A percentile compares a stretch with the other conserved stretches of the same genome.
Conservation (phyloP, 2,888 invertebrate genomes). For the Hydriomena furcata region DNA sequence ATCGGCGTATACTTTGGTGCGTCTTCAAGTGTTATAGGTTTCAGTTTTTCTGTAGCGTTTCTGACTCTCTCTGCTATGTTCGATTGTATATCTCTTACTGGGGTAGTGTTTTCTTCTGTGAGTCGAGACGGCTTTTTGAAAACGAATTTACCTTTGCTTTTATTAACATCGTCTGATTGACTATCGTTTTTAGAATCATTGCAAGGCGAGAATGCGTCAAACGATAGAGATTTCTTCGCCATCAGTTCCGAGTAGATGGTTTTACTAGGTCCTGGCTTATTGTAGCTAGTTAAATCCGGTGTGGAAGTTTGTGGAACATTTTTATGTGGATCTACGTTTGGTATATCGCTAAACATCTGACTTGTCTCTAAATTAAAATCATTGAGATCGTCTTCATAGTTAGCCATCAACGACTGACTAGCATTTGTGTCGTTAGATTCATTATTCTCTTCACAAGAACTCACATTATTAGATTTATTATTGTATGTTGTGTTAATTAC, state of each 20-base stretch:
- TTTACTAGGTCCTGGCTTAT: constrained; percentile 48
- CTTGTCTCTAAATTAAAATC: constrained; percentile 55
- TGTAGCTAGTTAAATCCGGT: constrained; percentile 50
- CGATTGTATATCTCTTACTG: constrained; percentile 57
- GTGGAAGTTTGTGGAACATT: constrained; percentile 50
- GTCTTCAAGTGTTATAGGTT: constrained; percentile 56
- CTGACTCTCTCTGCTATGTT: constrained; percentile 66
- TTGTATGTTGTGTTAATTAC: constrained; percentile 59
- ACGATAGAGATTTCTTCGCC: constrained; percentile 57
- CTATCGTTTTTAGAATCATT: constrained; percentile 46
- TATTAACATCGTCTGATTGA: constrained; percentile 52
- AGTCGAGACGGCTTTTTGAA: constrained; percentile 70
- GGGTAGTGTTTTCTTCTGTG: constrained; percentile 48
- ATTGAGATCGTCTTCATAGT: constrained; percentile 50
- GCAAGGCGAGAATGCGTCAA: constrained; percentile 55
- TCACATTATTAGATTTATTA: constrained; percentile 35
- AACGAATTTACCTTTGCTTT: constrained; percentile 70
- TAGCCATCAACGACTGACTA: constrained; percentile 45
- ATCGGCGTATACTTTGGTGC: constrained; percentile 46
- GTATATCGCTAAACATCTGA: constrained; percentile 38
- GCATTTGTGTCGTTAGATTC: constrained; percentile 28
- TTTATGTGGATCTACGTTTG: constrained; percentile 1
- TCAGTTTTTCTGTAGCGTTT: constrained; percentile 61
- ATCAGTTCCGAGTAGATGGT: constrained; percentile 55
- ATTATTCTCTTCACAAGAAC: constrained; percentile 25